Conservation (phyloP, 2,113 vertebrate genomes). For the Chrysemys picta region DNA sequence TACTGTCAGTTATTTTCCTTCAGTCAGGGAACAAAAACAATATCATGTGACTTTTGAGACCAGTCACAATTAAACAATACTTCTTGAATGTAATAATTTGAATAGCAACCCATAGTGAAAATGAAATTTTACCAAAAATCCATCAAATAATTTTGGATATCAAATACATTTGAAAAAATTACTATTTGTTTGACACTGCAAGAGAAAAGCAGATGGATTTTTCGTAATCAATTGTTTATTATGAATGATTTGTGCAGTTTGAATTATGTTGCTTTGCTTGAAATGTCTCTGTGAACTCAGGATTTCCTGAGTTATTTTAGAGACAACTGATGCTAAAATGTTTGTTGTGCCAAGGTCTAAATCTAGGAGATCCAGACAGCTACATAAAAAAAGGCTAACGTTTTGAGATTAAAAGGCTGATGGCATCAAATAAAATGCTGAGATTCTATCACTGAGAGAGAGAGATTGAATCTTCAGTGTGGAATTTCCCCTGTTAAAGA, state of each 20-base stretch:
- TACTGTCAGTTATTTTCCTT: too few relatives aligned
- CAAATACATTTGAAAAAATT: constrained; percentile 16
- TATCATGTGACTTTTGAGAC: too few relatives aligned
- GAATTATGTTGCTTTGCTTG: neutral
- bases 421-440: neutral
- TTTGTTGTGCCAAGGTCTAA: neutral
- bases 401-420: neutral
- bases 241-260: neutral
- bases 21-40: too few relatives aligned
- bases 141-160: neutral
- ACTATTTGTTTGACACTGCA: neutral
- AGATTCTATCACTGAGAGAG: neutral
- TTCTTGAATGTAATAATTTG: too few relatives aligned
- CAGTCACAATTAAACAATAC: too few relatives aligned
- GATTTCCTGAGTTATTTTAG: neutral
- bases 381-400: neutral
- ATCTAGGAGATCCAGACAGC: neutral
- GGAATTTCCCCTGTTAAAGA: neutral
- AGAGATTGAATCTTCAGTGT: neutral
- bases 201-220: constrained; percentile 18
- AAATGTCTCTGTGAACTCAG: neutral
- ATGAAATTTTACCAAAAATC: neutral
- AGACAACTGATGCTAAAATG: neutral
- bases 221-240: neutral
- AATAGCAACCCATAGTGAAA: too few relatives aligned